Evolutionary conservation across 2,797 vertebrate genomes (phyloP), one percentile per base, ranked within the genome.

Genomic region (Sarcophilus harrisii): DNA sequence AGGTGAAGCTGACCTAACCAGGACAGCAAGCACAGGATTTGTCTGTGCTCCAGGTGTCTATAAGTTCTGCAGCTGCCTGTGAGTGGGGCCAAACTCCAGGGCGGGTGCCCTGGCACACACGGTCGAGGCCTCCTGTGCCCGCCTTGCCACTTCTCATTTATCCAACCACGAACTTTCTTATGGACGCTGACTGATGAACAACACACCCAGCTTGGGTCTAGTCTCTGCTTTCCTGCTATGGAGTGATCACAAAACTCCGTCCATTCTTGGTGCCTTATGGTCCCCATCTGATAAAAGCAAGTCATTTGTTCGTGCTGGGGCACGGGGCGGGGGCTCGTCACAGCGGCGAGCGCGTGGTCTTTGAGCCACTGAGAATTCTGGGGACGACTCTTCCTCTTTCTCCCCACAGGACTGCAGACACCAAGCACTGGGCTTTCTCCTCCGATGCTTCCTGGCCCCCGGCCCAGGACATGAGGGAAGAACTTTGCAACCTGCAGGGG

Each of bases 221-320:
- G 27, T 45, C 8, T 81, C 18, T 81, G 66, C 66, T 8, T 81
- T 24, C 18, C 2, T 81, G 18, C 62, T 5, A 5, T 1, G 5
- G 0, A 0, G 38, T 10, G 38, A 81, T 1, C 2, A 2, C 14
- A 24, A 21, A 38, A 1, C 66, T 24, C 21, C 73, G 3, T 24
- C 18, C 0, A 10, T n/a, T 21, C 62, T 21, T 38, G 32, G 5
- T 73, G 62, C 62, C 62, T 81, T 6, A 8, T 73, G n/a, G 38
- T 73, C 66, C 16, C n/a, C 66, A 38, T 73, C n/a, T 38, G 66
- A 38, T 38, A 21, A 38, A 73, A 21, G 62, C 2, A 5, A 73
- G 66, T 38, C n/a, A 0, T 2, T 9, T 0, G 4, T 45, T 27
- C 18, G 0, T 81, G 73, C 2, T 81, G 38, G 66, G 73, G 10